Evolutionary conservation across 2,888 invertebrate genomes (phyloP).

Genomic region (Drosophila pseudotakahashii): DNA sequence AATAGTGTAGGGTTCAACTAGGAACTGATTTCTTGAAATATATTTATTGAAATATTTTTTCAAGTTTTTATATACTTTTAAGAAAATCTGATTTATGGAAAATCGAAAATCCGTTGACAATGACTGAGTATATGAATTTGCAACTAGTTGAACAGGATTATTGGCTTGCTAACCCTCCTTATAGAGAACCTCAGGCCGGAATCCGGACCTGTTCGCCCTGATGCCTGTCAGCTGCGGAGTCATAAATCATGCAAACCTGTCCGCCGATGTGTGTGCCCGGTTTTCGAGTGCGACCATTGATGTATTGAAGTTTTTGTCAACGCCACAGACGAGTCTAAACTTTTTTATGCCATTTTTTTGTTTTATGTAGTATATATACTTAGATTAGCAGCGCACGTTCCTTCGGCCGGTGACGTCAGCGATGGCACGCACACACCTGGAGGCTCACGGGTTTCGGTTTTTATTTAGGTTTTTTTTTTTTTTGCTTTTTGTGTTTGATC

Average conservation of each 20-base stretch:
- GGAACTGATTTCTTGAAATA: no score
- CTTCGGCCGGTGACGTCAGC: constrained; percentile 35
- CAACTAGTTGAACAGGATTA: no score
- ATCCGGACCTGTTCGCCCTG: constrained; percentile 23
- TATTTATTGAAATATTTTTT: no score
- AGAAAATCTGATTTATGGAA: no score
- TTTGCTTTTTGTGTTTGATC: constrained; percentile 24
- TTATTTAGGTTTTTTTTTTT: not conserved
- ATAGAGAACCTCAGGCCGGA: not conserved
- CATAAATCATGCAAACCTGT: constrained; percentile 35
- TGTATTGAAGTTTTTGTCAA: constrained; percentile 39
- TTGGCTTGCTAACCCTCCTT: not conserved
- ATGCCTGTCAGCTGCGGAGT: constrained; percentile 16
- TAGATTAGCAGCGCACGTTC: constrained; percentile 48
- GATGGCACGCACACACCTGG: constrained; percentile 8
- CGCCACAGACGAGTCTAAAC: constrained; percentile 31
- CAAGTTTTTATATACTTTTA: no score
- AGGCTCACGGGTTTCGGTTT: constrained; percentile 21
- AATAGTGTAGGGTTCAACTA: no score
- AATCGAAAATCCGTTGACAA: no score
- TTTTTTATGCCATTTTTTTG: not conserved
- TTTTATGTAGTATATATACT: constrained; percentile 20
- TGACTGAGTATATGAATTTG: no score
- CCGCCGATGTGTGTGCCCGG: not conserved
- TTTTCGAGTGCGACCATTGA: constrained; percentile 11